Base-by-base conservation (phyloP, 2,113 vertebrate genomes). In the Genyomyrus donnyi region DNA sequence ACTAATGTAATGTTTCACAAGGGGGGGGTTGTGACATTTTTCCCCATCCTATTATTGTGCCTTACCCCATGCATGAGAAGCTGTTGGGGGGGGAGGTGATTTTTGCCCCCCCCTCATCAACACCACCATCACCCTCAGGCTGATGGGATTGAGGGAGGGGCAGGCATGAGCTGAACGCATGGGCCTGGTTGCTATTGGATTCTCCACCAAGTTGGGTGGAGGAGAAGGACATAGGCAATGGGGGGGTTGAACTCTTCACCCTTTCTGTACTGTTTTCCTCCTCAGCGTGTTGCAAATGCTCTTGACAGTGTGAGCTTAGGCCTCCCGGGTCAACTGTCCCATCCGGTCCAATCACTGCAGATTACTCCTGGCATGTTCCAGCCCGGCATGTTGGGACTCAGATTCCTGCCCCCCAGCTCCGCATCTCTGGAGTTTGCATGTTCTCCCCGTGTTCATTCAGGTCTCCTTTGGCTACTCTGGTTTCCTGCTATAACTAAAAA, bases 231-330 rank as follows among this genome's bases (percentile, higher is more conserved):
- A 10, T 5, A 11, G 50, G 1, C 1, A 24, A 39, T 1, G 27
- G 5, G 15, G 70, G 70, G 70, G 15, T 17, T 62, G 87, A 88
- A 88, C 88, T 50, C 46, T 80, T 80, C 88, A 27, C 88, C 88
- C 85, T 50, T 80, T 49, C 70, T 1, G 39, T 50, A 35, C 39
- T 50, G 21, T 9, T 88, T 88, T 53, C 70, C 70, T 45, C n/a
- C 21, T 49, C 70, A 35, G 45, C 50, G 45, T 50, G 53, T 42
- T 46, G 7, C 11, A 89, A 89, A 49, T 27, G 17, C 66, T 49
- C 46, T 27, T 89, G 88, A 49, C 35, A 49, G 58, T 27, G 8
- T 48, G 83, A 85, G 83, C 8, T 85, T n/a, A 8, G 42, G 45
- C 83, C 83, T 85, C 83, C 83, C 10, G 21, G 45, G 83, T 85